Evolutionary conservation across 2,888 invertebrate species (phyloP).

Genomic region (Pseudanteris insignis): DNA sequence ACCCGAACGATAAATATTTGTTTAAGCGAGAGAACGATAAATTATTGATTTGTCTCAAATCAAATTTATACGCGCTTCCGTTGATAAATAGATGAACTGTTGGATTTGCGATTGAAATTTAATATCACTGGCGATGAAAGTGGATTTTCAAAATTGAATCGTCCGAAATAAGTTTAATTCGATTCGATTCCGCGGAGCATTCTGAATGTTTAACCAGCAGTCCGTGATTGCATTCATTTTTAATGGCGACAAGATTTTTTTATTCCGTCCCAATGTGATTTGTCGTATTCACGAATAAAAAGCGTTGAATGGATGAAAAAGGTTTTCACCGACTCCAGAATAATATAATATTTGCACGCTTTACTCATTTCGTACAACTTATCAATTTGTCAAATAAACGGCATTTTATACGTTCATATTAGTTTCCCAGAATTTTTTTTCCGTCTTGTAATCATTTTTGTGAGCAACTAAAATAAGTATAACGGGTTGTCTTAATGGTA

Average conservation of each 20-base stretch:
- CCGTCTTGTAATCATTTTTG: too few relatives aligned
- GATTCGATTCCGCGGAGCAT: background rate
- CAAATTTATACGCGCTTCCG: constrained; percentile 33
- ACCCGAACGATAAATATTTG: constrained; percentile 38
- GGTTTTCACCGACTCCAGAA: too few relatives aligned
- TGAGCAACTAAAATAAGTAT: too few relatives aligned
- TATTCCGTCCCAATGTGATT: background rate
- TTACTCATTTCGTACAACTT: too few relatives aligned
- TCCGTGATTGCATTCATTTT: background rate
- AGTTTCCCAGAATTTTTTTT: too few relatives aligned
- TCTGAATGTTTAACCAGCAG: too few relatives aligned
- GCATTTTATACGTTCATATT: too few relatives aligned
- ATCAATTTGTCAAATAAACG: too few relatives aligned
- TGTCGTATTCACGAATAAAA: too few relatives aligned
- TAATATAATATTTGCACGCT: background rate
- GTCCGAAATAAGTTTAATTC: constrained; percentile 18
- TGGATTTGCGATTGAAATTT: constrained; percentile 39
- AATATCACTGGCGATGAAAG: constrained; percentile 31
- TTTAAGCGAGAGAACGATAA: constrained; percentile 35
- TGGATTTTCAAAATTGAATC: constrained; percentile 39
- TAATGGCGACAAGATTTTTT: constrained; percentile 1
- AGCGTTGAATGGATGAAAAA: too few relatives aligned
- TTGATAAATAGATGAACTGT: constrained; percentile 35
- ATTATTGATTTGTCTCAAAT: constrained; percentile 36
- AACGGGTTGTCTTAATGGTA: too few relatives aligned